phyloP scores from a whole-genome alignment of 2,797 vertebrate genomes.

The Astyanax mexicanus region DNA sequence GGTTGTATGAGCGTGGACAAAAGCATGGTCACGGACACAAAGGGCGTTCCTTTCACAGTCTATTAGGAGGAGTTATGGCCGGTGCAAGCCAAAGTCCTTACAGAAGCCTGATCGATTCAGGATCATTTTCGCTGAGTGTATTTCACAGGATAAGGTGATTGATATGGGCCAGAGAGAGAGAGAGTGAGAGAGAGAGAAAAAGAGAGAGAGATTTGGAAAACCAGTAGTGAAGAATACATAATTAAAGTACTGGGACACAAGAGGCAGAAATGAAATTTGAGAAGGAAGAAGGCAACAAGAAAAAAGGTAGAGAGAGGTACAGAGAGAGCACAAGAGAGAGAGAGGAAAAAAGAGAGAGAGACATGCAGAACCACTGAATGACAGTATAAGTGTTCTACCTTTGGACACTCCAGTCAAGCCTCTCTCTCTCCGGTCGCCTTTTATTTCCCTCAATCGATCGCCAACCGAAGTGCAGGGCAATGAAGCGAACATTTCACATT shows the following conservation, averaged over 20 bases:
- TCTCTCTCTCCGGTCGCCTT: slow-evolving; percentile 54
- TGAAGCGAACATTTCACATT: slow-evolving; percentile 72
- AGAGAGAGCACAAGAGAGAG: neutral
- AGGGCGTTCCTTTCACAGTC: slow-evolving; percentile 44
- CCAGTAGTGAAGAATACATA: slow-evolving; percentile 9
- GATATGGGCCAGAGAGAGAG: slow-evolving; percentile 46
- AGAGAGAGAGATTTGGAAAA: neutral
- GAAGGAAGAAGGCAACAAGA: slow-evolving; percentile 21
- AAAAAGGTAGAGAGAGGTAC: neutral
- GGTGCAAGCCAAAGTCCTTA: slow-evolving; percentile 59
- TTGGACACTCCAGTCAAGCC: slow-evolving; percentile 20
- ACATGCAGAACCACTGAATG: slow-evolving; percentile 5
- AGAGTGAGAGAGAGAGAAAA: slow-evolving; percentile 4
- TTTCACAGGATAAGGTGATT: slow-evolving; percentile 60
- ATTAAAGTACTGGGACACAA: neutral
- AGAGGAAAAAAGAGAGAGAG: neutral
- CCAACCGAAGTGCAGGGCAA: slow-evolving; percentile 67
- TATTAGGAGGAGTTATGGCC: slow-evolving; percentile 70
- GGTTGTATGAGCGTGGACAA: neutral
- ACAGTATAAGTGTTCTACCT: neutral
- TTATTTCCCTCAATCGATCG: slow-evolving; percentile 67
- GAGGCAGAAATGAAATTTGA: neutral
- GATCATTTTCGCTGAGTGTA: slow-evolving; percentile 65
- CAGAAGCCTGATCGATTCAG: slow-evolving; percentile 67
- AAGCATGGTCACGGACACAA: slow-evolving; percentile 18